Evolutionary conservation across 2,888 invertebrate genomes (phyloP), one percentile per base, ranked within the genome.

Genomic region (Philereme transversata): DNA sequence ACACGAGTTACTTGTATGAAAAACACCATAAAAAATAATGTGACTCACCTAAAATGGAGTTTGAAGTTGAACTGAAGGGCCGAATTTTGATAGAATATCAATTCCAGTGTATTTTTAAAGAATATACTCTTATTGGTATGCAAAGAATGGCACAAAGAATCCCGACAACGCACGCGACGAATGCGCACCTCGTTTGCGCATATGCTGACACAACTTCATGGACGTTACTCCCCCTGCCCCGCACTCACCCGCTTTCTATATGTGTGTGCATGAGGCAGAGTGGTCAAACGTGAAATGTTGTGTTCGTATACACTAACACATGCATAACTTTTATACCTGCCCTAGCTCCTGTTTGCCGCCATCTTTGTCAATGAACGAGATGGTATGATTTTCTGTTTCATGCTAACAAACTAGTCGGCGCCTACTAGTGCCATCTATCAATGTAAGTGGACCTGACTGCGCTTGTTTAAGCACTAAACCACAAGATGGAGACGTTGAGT

Each of bases 91-190:
- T 93, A 91, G 86, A 81, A 81, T 87, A 84, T 93, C 92, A 93
- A 94, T 94, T 94, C 93, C 90, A 90, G 93, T 94, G 94, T 94
- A 94, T 94, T 94, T 94, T 94, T 93, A 94, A 94, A 94, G 94
- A 94, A 94, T 94, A 93, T 93, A 93, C 94, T 94, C 94, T 94
- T 94, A 94, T 94, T 96, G 97, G 97, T 96, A 97, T 97, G 97
- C 96, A 94, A 96, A 96, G 97, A 97, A 97, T 97, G 97, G 96
- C 97, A 97, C 96, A 97, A 97, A 97, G 97, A 97, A 97, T 97
- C 97, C 95, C 95, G 96, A 97, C 97, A 97, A 97, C 97, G 97
- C 96, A 96, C 94, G 95, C 95, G 94, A 93, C 95, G 94, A 95
- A 93, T 94, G 96, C 96, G 96, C 96, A 96, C 93, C 94, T 94